Base-by-base conservation (phyloP, 2,113 vertebrate genomes). In the Fregetta grallaria region DNA sequence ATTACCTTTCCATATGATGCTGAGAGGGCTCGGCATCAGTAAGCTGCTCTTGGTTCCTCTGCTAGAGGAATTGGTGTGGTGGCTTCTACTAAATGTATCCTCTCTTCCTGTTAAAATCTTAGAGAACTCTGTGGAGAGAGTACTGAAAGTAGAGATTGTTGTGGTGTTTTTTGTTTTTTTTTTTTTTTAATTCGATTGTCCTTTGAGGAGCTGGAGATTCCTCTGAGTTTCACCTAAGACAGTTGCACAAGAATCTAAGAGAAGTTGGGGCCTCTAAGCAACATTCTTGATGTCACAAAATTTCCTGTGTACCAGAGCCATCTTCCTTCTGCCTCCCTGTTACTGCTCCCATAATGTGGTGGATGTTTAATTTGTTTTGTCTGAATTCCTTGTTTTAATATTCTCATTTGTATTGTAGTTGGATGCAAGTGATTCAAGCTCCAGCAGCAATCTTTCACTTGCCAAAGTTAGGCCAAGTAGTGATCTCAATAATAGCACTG, bases 391-490 rank as follows among this genome's bases (percentile, higher is more conserved):
- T 92, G 78, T 98, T 94, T 95, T 74, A 52, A 97, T 84, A 90
- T 61, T 96, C 80, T 94, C 19, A 23, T 95, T 97, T 96, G 42
- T 94, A 45, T 79, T 95, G 71, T 83, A 99, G 99, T 96, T 99
- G 98, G 99, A 99, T 91, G 98, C 98, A 94, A 99, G 98, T 79
- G 99, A 99, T 83, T 99, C 99, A 90, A 99, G 99, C 97, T 99
- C 99, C 97, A 99, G 98, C 98, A 99, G 99, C 97, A 99, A 99
- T 96, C 98, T 99, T 88, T 99, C 99, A 73, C 98, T 99, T 97
- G 98, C 99, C 91, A 99, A 99, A 97, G 98, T 98, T 45, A 98
- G 99, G 85, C 99, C 99, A 36, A 99, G 98, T 98, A 99, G 99
- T 72, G 99, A 99, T 97, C 98, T 99, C 87, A 99, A 98, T 94